A percentile compares a stretch with the other conserved stretches of the same genome.
Evolutionary conservation across 2,888 invertebrate genomes (phyloP).

Genomic region (Lycophotia porphyrea): DNA sequence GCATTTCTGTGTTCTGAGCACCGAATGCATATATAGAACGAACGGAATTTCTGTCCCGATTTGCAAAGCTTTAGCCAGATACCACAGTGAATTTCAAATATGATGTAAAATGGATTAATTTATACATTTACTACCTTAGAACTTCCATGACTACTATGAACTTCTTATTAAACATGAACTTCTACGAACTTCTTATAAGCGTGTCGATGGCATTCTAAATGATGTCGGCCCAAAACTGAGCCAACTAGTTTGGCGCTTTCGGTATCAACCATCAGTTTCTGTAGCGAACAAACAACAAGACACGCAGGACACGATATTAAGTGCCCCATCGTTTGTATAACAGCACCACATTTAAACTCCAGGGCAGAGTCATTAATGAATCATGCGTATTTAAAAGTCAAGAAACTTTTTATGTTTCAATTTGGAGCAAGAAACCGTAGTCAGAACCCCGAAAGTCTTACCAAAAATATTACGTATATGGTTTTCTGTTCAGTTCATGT

Average conservation of each 20-base stretch:
- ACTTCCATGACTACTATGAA: neutral
- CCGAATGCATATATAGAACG: constrained; percentile 23
- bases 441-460: neutral
- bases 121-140: neutral
- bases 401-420: neutral
- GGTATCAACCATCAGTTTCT: too few species aligned
- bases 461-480: too few species aligned
- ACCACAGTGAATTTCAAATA: constrained; percentile 40
- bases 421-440: neutral
- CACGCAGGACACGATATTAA: too few species aligned
- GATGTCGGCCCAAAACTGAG: too few species aligned
- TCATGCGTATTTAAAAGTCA: neutral
- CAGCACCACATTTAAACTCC: too few species aligned
- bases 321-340: too few species aligned
- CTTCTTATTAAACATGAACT: too few species aligned
- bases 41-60: constrained; percentile 29
- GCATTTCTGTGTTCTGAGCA: constrained; percentile 21
- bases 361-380: too few species aligned
- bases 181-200: too few species aligned
- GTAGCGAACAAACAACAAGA: too few species aligned
- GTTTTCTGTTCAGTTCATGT: neutral
- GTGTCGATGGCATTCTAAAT: too few species aligned
- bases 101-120: constrained; percentile 1
- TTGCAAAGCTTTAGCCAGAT: constrained; percentile 32
- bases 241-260: too few species aligned